Percentiles rank a stretch among this genome's conserved stretches.
Evolutionary conservation across 2,797 vertebrate genomes (phyloP).

Genomic region (Rhinichthys osculus): DNA sequence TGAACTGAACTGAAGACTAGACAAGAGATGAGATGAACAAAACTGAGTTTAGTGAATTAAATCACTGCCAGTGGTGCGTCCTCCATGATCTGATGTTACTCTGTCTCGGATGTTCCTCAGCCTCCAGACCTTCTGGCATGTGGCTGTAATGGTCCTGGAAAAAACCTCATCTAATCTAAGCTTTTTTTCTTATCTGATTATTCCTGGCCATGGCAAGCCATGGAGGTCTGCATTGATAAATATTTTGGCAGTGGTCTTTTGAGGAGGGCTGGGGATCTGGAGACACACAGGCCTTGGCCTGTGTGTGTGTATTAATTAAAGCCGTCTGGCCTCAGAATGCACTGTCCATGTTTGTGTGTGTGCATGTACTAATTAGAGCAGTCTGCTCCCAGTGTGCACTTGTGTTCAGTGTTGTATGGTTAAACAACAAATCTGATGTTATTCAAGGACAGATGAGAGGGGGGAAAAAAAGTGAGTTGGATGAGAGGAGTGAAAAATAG

Average conservation of each 20-base stretch:
- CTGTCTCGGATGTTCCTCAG: neutral
- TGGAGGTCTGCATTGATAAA: conserved; percentile 21
- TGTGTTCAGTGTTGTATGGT: conserved; percentile 6
- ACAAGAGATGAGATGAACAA: neutral
- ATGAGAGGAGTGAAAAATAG: neutral
- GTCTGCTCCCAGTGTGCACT: conserved; percentile 14
- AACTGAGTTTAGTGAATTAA: neutral
- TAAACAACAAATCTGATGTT: conserved; percentile 44
- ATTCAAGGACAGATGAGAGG: conserved; percentile 14
- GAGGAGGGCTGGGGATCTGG: conserved; percentile 20
- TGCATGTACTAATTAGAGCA: conserved; percentile 19
- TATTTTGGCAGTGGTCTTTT: conserved; percentile 17
- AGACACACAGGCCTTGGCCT: conserved; percentile 8
- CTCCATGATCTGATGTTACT: neutral
- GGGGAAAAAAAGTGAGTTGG: neutral
- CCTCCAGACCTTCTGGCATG: neutral
- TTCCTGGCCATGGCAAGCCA: neutral
- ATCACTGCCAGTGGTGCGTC: neutral
- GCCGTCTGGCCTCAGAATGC: conserved; percentile 28
- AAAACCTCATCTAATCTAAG: neutral
- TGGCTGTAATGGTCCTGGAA: neutral
- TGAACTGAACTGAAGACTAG: neutral
- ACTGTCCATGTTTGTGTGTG: conserved; percentile 22
- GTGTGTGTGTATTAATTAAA: conserved; percentile 37
- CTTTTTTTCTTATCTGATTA: conserved; percentile 4